Evolutionary conservation across 2,113 vertebrate genomes (phyloP), one percentile per base, ranked within the genome.

Genomic region (Dendrocopos noguchii): DNA sequence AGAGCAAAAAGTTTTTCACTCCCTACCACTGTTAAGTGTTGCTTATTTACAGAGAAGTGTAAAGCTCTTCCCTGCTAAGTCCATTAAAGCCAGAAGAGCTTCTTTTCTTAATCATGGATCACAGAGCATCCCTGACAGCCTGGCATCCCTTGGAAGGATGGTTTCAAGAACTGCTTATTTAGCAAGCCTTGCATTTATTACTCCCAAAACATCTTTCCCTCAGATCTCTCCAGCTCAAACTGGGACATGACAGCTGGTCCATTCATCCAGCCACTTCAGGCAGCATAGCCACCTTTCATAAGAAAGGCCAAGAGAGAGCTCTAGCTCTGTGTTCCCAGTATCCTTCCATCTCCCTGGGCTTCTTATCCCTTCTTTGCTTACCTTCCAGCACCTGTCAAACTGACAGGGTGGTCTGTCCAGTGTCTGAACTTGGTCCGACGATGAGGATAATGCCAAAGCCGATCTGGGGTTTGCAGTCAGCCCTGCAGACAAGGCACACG

Each of bases 321-420:
- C 17, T 22, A 20, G 17, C 60, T 71, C 39, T n/a, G 10, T 1
- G 0, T 21, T 90, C 53, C 53, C 53, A 90, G 34, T 0, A 0
- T 44, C 39, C n/a, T 88, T 20, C 56, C 57, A 39, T 12, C 1
- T 0, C 42, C 18, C 80, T 27, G 22, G 19, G n/a, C 52, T 65
- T 65, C 29, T 95, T 53, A 84, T 87, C 80, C 71, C 80, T 78
- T 60, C 78, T 80, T 74, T 81, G 60, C 89, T 95, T 95, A 98
- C 98, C 98, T 98, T 96, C 98, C 98, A 61, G 98, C 97, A 53
- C 97, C 98, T 2, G 91, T 98, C 94, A 98, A 55, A 46, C 98
- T 98, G 25, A 98, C 96, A 1, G 98, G 98, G 86, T 98, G 98
- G 73, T 98, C 98, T 81, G 98, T 97, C 92, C 99, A 94, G 90